These are phyloP conservation scores for Drosophila eugracilis DNA, from an alignment of 1,140 invertebrate genomes.

Conservation along the genomic window DNA sequence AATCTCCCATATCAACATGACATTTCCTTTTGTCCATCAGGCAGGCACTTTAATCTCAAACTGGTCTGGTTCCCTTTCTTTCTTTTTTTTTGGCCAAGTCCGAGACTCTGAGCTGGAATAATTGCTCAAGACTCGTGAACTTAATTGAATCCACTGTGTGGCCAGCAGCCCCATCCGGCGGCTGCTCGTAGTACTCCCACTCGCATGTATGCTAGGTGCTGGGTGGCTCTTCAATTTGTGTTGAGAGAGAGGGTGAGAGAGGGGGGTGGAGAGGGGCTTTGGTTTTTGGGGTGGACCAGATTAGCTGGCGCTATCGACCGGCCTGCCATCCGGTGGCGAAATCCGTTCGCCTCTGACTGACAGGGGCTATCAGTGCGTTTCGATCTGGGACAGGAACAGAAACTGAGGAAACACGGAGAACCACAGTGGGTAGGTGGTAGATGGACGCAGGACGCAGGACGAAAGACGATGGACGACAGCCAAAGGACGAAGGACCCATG, in stretches of 20 bases:
- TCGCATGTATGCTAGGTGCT: too few relatives aligned
- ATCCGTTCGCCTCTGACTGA: conserved; percentile 68
- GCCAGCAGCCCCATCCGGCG: conserved; percentile 2
- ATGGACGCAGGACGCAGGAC: conserved; percentile 2
- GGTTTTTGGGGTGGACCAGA: conserved; percentile 24
- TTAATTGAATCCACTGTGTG: conserved; percentile 49
- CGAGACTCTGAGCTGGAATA: conserved; percentile 42
- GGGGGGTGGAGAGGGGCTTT: conserved; percentile 9
- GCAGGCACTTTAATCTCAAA: conserved; percentile 7
- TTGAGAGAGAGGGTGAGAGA: too few relatives aligned
- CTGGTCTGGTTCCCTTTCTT: neutral
- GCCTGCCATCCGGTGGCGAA: conserved; percentile 52
- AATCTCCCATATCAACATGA: neutral
- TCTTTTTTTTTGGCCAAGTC: conserved; percentile 11
- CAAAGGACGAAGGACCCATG: conserved; percentile 56
- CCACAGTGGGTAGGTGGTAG: too few relatives aligned
- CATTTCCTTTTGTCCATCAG: neutral
- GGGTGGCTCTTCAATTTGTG: neutral
- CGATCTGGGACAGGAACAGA: conserved; percentile 49
- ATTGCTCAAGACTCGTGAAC: conserved; percentile 52
- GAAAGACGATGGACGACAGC: conserved; percentile 8
- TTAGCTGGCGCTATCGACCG: conserved; percentile 49
- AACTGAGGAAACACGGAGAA: conserved; percentile 14
- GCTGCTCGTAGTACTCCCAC: too few relatives aligned
- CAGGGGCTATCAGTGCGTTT: conserved; percentile 79